Base-by-base conservation (phyloP, 2,797 vertebrate species). In the Rhynchonycteris naso region DNA sequence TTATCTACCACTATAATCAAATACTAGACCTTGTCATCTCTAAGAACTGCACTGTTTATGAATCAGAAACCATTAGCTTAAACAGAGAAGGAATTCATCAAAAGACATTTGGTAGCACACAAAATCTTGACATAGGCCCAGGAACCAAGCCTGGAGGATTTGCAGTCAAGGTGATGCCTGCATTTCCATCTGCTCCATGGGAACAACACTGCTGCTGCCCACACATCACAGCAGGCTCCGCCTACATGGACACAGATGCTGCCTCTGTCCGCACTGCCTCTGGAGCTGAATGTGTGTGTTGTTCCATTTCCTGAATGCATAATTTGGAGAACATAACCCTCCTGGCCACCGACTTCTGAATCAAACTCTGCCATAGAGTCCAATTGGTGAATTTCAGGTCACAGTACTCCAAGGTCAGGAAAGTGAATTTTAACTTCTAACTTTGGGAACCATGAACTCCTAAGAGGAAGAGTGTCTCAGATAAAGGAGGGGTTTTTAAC, bases 221-320 rank as follows among this genome's bases (percentile, higher is more conserved):
- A 2, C 6, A 15, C 28, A 63, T 7, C 13, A 10, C 0, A 1
- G 18, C 2, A 43, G 66, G 22, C 3, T 21, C 8, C 1, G 2
- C 16, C 0, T 7, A 11, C 1, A 5, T 12, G 56, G 30, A 11
- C 1, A 0, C 0, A 0, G 58, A 56, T 43, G 26, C 54, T 7
- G 7, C 21, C 54, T 38, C 30, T 56, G 58, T 47, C 30, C 3
- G 22, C 85, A 8, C 2, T 30, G 30, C 10, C 59, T 75, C 18
- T 52, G 19, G 38, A 38, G 52, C 24, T 21, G 19, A 26, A 38
- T 3, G 16, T n/a, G 38, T 6, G 3, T 59, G 30, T 33, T 19
- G 0, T 24, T 68, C 50, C 35, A 24, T 30, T 50, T 35, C 35
- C 30, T 35, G 43, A 74, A 47, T 24, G 68, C 24, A 38, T 66